Base-by-base conservation (phyloP, 2,888 invertebrate genomes). In the Laspeyria flexula region DNA sequence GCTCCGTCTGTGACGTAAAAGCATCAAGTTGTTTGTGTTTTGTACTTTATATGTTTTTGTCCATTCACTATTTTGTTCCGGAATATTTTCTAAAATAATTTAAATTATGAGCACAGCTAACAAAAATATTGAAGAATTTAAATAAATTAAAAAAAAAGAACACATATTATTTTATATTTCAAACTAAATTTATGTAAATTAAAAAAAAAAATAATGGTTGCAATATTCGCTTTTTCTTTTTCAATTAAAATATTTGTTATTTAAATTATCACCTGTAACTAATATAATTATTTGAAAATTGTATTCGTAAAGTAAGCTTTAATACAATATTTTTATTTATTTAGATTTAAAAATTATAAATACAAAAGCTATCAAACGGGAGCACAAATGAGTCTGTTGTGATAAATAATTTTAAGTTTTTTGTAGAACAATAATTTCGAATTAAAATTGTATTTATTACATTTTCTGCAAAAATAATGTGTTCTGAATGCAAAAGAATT, bases 381-480 rank as follows among this genome's bases (percentile, higher is more conserved):
- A 83, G 83, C 83, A 86, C 81, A 84, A 87, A 89, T 85, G 86
- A 86, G 79, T 85, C 81, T 86, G 82, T 88, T 90, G 90, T 91
- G 90, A 91, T 90, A 91, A 83, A 84, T 88, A 85, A 83, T 86
- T 85, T 81, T 86, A 85, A 86, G 84, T 75, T 77, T 77, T 75
- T 69, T 65, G 65, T 77, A 74, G 68, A 77, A 71, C 72, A 75
- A 73, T 75, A 63, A 47, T 54, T 42, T 65, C 57, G 62, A 69
- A 21, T 51, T 33, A 60, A 54, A 59, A 59, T 56, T 55, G 69
- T 79, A 76, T 78, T 80, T 81, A 76, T 76, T 74, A 62, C 65
- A 62, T 69, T 66, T 60, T 68, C 64, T 71, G 71, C 65, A 73
- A 75, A 73, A 75, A 66, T 67, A 55, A 62, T 77, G 77, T 81